phyloP scores from a whole-genome alignment of 2,888 invertebrate genomes.

The Cheiracanthium punctorium region DNA sequence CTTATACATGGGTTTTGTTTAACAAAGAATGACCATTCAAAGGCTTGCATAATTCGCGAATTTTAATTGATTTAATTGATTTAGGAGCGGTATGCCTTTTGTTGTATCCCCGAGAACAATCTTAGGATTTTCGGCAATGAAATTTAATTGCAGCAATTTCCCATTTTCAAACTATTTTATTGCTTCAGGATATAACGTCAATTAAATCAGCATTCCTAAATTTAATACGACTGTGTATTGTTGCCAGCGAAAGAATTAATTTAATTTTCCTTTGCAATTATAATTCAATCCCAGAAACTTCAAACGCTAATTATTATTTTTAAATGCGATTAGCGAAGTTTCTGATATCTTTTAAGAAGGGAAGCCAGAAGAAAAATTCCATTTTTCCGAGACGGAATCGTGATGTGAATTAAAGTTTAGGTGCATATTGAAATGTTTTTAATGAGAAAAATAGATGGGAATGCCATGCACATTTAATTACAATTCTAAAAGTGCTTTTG shows the following conservation, averaged over 20 bases:
- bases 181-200: constrained; percentile 10
- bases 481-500: too few species aligned
- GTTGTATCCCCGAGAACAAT: background rate
- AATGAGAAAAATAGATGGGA: too few species aligned
- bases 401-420: background rate
- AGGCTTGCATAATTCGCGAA: background rate
- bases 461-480: too few species aligned
- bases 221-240: background rate
- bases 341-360: background rate
- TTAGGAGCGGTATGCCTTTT: background rate
- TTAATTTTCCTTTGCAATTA: background rate
- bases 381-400: background rate
- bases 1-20: background rate
- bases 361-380: background rate
- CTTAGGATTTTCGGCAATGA: background rate
- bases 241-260: background rate
- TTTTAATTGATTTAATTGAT: constrained; percentile 10
- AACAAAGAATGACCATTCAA: background rate
- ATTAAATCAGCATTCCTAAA: background rate
- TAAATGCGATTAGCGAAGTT: background rate
- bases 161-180: constrained; percentile 5
- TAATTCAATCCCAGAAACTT: background rate
- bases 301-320: constrained; percentile 14
- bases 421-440: background rate
- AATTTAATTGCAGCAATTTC: constrained; percentile 11